Conservation (phyloP, 2,888 invertebrate species). For the Strigamia transsilvanica region DNA sequence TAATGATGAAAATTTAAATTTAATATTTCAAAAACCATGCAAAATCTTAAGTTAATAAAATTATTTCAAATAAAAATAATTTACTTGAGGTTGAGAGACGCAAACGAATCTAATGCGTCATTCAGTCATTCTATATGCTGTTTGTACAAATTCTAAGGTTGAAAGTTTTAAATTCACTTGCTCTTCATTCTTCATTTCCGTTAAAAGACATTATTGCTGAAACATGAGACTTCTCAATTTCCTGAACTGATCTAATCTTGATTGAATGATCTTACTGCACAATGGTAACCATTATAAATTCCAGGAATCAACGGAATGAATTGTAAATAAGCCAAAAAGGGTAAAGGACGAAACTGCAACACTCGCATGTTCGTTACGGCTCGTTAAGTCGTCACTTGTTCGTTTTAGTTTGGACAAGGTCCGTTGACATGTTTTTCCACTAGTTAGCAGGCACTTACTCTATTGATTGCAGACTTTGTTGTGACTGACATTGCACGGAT, state of each 20-base stretch:
- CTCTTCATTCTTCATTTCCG: conserved; percentile 41
- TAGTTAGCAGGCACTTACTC: too few species aligned
- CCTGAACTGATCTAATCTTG: conserved; percentile 23
- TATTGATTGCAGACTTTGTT: too few species aligned
- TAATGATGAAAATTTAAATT: background rate
- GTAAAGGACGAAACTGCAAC: too few species aligned
- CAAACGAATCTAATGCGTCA: too few species aligned
- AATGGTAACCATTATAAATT: background rate
- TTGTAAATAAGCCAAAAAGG: too few species aligned
- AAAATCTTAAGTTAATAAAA: too few species aligned
- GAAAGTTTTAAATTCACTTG: background rate
- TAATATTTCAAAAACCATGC: background rate
- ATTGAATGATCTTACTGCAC: background rate
- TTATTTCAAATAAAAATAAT: too few species aligned
- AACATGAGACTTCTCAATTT: conserved; percentile 28
- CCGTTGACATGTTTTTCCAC: too few species aligned
- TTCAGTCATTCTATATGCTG: background rate
- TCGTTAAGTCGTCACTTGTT: too few species aligned
- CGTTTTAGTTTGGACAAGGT: too few species aligned
- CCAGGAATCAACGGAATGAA: background rate
- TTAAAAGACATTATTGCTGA: conserved; percentile 18
- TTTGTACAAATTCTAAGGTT: background rate
- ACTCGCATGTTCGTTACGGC: too few species aligned
- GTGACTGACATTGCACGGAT: background rate
- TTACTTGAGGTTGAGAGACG: too few species aligned